These are phyloP conservation scores for Nineta flava DNA, from an alignment of 2,888 invertebrate genomes.

Conservation along the genomic window DNA sequence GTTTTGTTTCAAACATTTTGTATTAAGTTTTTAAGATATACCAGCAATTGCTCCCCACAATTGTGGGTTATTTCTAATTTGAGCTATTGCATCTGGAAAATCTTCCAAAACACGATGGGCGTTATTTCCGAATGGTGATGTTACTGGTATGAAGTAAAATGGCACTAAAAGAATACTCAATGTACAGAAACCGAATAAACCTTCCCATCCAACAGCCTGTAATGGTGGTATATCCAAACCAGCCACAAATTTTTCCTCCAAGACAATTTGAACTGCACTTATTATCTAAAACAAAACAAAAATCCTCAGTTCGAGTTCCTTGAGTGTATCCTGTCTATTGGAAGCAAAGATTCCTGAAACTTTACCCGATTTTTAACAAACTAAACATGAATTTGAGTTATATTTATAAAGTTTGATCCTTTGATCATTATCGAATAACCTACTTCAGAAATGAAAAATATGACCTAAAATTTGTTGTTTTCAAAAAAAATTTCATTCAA, in stretches of 20 bases:
- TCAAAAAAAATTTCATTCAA: no score
- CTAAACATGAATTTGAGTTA: no score
- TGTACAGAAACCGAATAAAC: conserved; percentile 55
- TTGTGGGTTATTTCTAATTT: conserved; percentile 48
- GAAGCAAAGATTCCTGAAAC: not conserved
- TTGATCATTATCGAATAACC: no score
- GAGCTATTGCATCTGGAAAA: conserved; percentile 65
- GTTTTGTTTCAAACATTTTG: no score
- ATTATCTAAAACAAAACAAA: conserved; percentile 43
- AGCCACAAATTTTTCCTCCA: conserved; percentile 81
- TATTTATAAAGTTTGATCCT: conserved; percentile 2
- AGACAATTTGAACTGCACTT: conserved; percentile 81
- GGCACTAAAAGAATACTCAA: conserved; percentile 49
- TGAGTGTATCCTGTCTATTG: no score
- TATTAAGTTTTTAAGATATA: no score
- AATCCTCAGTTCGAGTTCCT: not conserved
- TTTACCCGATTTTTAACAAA: not conserved
- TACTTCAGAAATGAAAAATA: no score
- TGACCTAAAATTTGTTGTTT: no score
- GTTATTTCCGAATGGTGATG: conserved; percentile 60
- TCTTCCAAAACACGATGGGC: conserved; percentile 68
- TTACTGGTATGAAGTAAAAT: conserved; percentile 66
- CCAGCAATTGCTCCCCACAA: conserved; percentile 51
- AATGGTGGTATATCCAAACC: conserved; percentile 75
- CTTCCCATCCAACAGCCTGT: conserved; percentile 91